Conservation (phyloP, 2,113 vertebrate genomes). For the Physeter macrocephalus region DNA sequence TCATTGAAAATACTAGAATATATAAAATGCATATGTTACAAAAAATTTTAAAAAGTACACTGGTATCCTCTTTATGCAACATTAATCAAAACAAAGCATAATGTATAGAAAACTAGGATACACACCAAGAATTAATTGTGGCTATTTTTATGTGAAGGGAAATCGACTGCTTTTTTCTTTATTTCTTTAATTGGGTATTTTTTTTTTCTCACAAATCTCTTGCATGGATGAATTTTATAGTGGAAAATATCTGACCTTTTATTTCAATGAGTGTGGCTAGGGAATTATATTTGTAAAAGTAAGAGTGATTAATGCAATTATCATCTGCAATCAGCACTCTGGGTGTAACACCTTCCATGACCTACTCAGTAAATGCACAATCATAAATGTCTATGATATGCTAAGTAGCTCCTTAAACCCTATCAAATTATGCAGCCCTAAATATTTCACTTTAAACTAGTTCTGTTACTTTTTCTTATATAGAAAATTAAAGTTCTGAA, state of each 20-base stretch:
- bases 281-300: slow-evolving; percentile 50
- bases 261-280: slow-evolving; percentile 12
- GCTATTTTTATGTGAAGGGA: slow-evolving; percentile 15
- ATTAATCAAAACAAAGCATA: background rate
- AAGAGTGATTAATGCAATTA: slow-evolving; percentile 65
- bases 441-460: slow-evolving; percentile 8
- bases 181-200: slow-evolving; percentile 20
- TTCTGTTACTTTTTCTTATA: background rate
- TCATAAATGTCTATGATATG: slow-evolving; percentile 15
- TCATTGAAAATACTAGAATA: slow-evolving; percentile 10
- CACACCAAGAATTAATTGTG: background rate
- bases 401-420: slow-evolving; percentile 24
- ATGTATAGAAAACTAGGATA: background rate
- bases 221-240: slow-evolving; percentile 40
- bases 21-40: background rate
- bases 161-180: slow-evolving; percentile 32
- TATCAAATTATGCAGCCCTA: background rate
- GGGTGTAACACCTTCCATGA: slow-evolving; percentile 35
- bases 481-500: background rate
- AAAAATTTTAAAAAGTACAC: background rate
- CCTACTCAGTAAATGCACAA: slow-evolving; percentile 35
- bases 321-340: slow-evolving; percentile 36
- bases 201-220: background rate
- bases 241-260: slow-evolving; percentile 58
- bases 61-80: background rate